phyloP scores from a whole-genome alignment of 2,888 invertebrate species.

The Sepioteuthis lessoniana region DNA sequence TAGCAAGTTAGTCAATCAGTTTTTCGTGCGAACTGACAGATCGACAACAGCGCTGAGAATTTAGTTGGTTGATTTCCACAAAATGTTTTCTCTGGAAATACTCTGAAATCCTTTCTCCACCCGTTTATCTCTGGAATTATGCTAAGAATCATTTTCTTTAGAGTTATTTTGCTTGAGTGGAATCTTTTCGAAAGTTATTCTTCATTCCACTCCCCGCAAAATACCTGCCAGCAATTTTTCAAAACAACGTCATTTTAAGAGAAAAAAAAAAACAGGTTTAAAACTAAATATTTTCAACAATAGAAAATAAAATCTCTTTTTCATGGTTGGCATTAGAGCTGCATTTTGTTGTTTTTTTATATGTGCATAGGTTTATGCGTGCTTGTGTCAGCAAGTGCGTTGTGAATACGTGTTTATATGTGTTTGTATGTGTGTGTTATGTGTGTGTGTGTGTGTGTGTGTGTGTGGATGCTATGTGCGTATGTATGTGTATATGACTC shows the following conservation, averaged over 20 bases:
- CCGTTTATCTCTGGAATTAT: too few species aligned
- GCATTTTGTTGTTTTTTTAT: not conserved
- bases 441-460: not conserved
- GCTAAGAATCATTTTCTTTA: too few species aligned
- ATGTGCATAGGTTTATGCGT: not conserved
- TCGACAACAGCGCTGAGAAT: too few species aligned
- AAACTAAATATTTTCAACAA: not conserved
- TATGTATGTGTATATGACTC: too few species aligned
- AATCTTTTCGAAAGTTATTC: not conserved
- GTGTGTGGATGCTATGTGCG: too few species aligned
- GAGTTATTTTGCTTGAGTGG: not conserved
- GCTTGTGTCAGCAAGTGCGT: not conserved
- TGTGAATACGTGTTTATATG: not conserved
- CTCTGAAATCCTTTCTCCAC: too few species aligned
- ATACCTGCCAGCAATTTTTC: not conserved
- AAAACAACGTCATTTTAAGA: not conserved
- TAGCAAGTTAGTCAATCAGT: too few species aligned
- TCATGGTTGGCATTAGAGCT: not conserved
- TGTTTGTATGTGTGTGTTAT: not conserved
- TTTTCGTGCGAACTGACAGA: too few species aligned
- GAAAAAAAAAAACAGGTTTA: not conserved
- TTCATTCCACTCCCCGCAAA: not conserved
- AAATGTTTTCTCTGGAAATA: too few species aligned
- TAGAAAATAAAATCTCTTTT: not conserved
- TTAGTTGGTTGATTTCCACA: too few species aligned